A percentile compares a stretch with the other conserved stretches of the same genome.
phyloP scores from a whole-genome alignment of 2,888 invertebrate genomes.

The Agrotis clavis region DNA sequence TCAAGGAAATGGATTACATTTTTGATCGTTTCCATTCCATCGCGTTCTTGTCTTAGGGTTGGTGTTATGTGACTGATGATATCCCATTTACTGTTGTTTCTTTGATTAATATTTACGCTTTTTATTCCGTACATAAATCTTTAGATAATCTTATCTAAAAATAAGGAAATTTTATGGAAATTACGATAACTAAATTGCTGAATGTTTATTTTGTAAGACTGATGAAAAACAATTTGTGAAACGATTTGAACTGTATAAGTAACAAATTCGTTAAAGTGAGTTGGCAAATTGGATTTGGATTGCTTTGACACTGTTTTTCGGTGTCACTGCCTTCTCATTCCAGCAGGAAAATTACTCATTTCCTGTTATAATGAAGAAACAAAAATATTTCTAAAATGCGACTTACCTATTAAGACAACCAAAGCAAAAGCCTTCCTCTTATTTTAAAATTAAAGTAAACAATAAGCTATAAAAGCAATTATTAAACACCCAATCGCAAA shows the following conservation, averaged over 20 bases:
- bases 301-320: not conserved
- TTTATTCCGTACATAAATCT: slow-evolving; percentile 39
- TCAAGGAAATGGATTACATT: slow-evolving; percentile 84
- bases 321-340: not conserved
- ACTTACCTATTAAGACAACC: not conserved
- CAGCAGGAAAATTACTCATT: not conserved
- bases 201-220: slow-evolving; percentile 6
- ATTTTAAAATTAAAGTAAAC: not conserved
- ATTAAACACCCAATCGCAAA: slow-evolving; percentile 19
- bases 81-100: slow-evolving; percentile 71
- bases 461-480: not conserved
- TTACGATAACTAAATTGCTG: slow-evolving; percentile 6
- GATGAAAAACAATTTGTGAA: not conserved
- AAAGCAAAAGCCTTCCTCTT: not conserved
- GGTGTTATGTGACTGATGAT: slow-evolving; percentile 80
- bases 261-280: not conserved
- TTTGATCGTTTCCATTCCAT: slow-evolving; percentile 85
- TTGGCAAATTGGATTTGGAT: not conserved
- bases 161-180: slow-evolving; percentile 13
- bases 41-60: slow-evolving; percentile 78
- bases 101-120: slow-evolving; percentile 71
- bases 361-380: not conserved
- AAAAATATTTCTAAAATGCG: not conserved
- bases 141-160: slow-evolving; percentile 31
- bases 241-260: not conserved